Evolutionary conservation across 2,797 vertebrate genomes (phyloP), one percentile per base, ranked within the genome.

Genomic region (Eleutherodactylus coqui): DNA sequence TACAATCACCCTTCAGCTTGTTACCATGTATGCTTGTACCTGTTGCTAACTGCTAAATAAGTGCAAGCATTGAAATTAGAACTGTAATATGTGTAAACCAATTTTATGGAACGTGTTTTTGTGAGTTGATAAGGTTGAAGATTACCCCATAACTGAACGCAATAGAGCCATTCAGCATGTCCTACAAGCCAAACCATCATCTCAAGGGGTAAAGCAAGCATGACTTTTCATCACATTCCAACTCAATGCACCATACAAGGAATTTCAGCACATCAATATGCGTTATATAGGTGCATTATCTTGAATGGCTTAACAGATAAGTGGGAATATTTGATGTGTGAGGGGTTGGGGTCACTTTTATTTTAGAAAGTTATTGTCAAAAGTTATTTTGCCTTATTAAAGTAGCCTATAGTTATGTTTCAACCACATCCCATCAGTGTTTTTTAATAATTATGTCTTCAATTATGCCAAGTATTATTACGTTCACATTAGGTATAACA

Each of bases 151-250:
- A 27, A 27, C 55, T 58, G 27, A 27, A 11, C 27, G n/a, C 55
- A 58, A 27, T n/a, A 58, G 55, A 58, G n/a, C 60, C 14, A 32
- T 32, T 16, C 27, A 32, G 16, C 62, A 67, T 67, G 32, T 34
- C 62, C 62, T 36, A 32, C 17, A 67, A 34, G 17, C 36, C 32
- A 67, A 32, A 32, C 8, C 60, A 62, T 32, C 27, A 62, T 62
- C 62, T 19, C 32, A 36, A 67, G 36, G 32, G 62, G 32, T 36
- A 67, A 34, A 67, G 62, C 14, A 67, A 67, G 16, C 32, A 67
- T 67, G 17, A 11, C 62, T 67, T 67, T 67, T 67, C 62, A 67
- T 17, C 62, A 67, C 62, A 34, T 67, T 67, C 62, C 21, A 67
- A 67, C 36, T 32, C 17, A 67, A 36, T 67, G 16, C 17, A 67